phyloP scores from a whole-genome alignment of 2,113 vertebrate species.

The Ibidorhyncha struthersii region DNA sequence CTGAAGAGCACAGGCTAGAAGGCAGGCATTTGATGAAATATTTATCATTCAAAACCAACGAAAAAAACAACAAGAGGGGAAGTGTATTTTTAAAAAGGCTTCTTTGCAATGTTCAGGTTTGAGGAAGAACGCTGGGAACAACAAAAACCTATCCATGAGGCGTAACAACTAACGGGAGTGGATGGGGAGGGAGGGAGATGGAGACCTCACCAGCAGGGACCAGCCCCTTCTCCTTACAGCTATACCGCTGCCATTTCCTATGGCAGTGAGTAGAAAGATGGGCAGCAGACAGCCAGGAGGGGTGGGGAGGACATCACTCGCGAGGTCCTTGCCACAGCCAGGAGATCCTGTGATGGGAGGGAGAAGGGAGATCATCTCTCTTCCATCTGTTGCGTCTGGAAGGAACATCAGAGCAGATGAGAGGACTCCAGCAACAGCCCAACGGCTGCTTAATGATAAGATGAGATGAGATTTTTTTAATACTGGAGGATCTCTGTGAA shows the following conservation, averaged over 20 bases:
- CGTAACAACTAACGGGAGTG: rapidly evolving
- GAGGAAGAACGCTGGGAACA: background rate
- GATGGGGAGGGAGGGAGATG: background rate
- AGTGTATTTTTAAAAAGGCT: background rate
- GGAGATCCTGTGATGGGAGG: background rate
- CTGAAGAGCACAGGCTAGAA: background rate
- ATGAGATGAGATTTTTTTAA: background rate
- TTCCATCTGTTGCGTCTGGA: background rate
- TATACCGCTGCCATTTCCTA: background rate
- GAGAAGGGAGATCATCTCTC: background rate
- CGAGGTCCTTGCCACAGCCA: background rate
- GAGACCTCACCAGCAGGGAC: background rate
- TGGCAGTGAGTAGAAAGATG: rapidly evolving
- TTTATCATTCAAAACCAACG: background rate
- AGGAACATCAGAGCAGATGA: background rate
- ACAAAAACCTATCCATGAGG: background rate
- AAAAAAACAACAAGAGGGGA: background rate
- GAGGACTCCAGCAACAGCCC: background rate
- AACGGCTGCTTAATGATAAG: background rate
- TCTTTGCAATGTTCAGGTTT: background rate
- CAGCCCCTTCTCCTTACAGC: background rate
- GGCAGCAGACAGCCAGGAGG: background rate
- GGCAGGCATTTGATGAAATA: background rate
- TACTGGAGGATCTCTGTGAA: background rate
- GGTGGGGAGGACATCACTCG: background rate